Conservation (phyloP, 2,888 invertebrate genomes). For the Cryptocheilus praepositus region DNA sequence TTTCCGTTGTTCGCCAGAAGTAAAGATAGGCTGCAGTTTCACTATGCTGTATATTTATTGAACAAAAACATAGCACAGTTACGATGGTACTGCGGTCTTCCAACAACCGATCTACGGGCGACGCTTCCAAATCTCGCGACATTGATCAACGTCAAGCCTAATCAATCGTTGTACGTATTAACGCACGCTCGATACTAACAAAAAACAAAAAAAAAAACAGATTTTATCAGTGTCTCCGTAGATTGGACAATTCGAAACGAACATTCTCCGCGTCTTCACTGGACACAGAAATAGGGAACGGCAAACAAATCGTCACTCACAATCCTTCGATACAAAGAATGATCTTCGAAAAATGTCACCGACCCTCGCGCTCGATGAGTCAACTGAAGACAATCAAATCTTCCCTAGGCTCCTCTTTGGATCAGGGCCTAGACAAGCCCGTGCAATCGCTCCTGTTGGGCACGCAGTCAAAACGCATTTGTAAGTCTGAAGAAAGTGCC, state of each 20-base stretch:
- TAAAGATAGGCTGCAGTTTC: conserved; percentile 86
- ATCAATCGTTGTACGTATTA: conserved; percentile 59
- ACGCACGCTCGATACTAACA: not conserved
- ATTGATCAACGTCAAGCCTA: conserved; percentile 76
- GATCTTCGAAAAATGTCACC: conserved; percentile 67
- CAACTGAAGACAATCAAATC: conserved; percentile 65
- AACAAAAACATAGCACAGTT: conserved; percentile 97
- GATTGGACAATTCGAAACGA: conserved; percentile 70
- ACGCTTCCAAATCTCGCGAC: conserved; percentile 85
- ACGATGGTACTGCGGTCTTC: conserved; percentile 84
- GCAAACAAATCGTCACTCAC: conserved; percentile 58
- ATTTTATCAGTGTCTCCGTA: conserved; percentile 35
- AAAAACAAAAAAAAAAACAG: not conserved
- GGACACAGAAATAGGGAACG: conserved; percentile 66
- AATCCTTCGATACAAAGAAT: conserved; percentile 68
- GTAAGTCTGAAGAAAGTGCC: conserved; percentile 72
- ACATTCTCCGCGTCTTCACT: conserved; percentile 73
- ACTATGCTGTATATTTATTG: conserved; percentile 92
- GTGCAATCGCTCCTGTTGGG: conserved; percentile 56
- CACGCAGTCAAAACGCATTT: conserved; percentile 68
- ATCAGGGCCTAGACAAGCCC: conserved; percentile 70
- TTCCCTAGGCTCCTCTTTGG: conserved; percentile 69
- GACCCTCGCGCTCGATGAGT: conserved; percentile 64
- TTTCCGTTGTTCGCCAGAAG: conserved; percentile 89
- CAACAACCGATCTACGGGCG: conserved; percentile 84